Percentiles rank a stretch among this genome's conserved stretches.
phyloP scores from a whole-genome alignment of 2,888 invertebrate species.

The Conus canariensis region DNA sequence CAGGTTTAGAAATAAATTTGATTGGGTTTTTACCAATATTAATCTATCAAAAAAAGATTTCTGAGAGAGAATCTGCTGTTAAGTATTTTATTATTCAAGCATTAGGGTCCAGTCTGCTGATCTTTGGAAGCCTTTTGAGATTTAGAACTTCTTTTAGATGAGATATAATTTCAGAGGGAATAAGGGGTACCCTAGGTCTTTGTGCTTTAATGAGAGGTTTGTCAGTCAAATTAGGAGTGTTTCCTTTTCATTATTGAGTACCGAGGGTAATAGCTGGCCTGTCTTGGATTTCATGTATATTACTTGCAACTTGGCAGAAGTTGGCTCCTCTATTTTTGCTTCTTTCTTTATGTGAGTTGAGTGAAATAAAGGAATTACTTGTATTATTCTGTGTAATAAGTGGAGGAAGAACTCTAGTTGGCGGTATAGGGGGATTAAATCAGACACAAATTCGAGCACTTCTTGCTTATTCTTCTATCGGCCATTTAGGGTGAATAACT shows the following conservation, averaged over 20 bases:
- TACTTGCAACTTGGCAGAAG: conserved; percentile 40
- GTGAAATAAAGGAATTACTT: too few relatives aligned
- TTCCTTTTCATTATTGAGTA: conserved; percentile 42
- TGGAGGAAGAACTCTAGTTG: not conserved
- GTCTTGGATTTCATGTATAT: conserved; percentile 11
- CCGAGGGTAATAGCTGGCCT: conserved; percentile 30
- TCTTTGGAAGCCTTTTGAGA: not conserved
- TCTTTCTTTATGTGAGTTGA: not conserved
- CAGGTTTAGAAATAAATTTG: conserved; percentile 59
- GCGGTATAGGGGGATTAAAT: not conserved
- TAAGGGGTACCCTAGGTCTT: not conserved
- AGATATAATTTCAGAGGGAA: not conserved
- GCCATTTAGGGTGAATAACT: conserved; percentile 57
- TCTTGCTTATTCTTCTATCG: conserved; percentile 58
- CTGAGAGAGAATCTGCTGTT: conserved; percentile 56
- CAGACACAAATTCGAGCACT: conserved; percentile 38
- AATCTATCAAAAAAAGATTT: conserved; percentile 34
- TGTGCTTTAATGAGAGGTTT: not conserved
- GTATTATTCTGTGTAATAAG: not conserved
- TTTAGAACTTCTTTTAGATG: not conserved
- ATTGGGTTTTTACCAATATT: conserved; percentile 56
- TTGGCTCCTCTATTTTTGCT: conserved; percentile 31
- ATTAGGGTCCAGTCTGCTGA: conserved; percentile 17
- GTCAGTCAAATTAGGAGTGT: not conserved
- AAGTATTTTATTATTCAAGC: conserved; percentile 55